Conservation (phyloP, 1,140 invertebrate genomes). For the Cyphomyrmex costatus region DNA sequence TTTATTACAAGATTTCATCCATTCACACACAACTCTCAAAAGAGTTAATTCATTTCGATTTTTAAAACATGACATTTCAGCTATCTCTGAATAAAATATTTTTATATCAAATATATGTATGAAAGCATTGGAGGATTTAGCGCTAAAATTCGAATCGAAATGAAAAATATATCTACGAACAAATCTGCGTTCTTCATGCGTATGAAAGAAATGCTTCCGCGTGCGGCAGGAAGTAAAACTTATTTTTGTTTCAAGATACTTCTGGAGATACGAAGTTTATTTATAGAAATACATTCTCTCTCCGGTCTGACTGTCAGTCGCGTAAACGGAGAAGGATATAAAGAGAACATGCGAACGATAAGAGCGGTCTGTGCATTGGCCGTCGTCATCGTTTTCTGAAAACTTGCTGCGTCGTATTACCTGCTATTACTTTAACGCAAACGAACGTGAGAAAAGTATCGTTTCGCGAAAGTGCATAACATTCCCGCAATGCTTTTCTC, state of each 20-base stretch:
- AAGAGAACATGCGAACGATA: constrained; percentile 11
- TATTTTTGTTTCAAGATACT: constrained; percentile 79
- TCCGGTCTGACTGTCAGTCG: constrained; percentile 76
- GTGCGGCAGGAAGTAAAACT: constrained; percentile 68
- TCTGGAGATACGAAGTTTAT: constrained; percentile 78
- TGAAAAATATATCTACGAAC: neutral
- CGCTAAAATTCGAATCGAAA: neutral
- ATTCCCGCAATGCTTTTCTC: neutral
- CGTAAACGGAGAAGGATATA: constrained; percentile 33
- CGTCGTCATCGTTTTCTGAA: neutral
- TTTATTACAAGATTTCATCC: neutral
- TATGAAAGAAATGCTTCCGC: constrained; percentile 55
- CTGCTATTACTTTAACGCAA: constrained; percentile 15
- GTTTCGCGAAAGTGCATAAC: neutral
- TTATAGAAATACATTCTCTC: constrained; percentile 76
- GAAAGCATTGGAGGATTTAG: neutral
- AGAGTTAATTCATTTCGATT: neutral
- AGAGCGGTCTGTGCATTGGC: neutral
- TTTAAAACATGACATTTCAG: neutral
- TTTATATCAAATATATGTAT: too few species aligned
- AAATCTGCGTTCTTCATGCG: constrained; percentile 22
- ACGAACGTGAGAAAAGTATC: constrained; percentile 6
- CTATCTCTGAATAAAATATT: neutral
- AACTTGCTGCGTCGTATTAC: too few species aligned
- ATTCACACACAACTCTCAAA: neutral